phyloP scores from a whole-genome alignment of 2,113 vertebrate species.

The Cephalopterus ornatus region DNA sequence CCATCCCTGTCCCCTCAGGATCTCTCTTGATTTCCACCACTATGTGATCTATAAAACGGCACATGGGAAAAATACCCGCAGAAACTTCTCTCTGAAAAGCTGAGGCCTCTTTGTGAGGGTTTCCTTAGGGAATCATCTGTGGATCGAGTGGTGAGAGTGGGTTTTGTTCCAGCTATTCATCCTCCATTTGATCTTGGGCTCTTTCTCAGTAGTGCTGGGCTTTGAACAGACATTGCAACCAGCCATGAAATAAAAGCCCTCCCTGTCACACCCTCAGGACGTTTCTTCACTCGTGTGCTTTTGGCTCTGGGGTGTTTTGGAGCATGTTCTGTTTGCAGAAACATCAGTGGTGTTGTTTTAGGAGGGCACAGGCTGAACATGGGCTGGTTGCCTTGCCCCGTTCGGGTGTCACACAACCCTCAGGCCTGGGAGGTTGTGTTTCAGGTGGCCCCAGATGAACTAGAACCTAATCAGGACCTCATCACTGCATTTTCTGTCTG shows the following conservation, averaged over 20 bases:
- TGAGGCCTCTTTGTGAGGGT: not conserved
- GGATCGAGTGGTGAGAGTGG: not conserved
- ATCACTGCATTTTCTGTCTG: rapidly evolving
- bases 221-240: not conserved
- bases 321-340: rapidly evolving
- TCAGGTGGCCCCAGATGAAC: not conserved
- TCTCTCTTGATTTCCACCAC: slow-evolving; percentile 18
- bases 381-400: rapidly evolving
- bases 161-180: slow-evolving; percentile 13
- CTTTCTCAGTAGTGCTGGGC: not conserved
- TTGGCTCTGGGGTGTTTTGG: not conserved
- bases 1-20: slow-evolving; percentile 35
- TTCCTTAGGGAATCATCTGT: not conserved
- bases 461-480: too few relatives aligned
- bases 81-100: not conserved
- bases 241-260: not conserved
- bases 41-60: not conserved
- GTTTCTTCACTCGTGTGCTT: not conserved
- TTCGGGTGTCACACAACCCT: rapidly evolving
- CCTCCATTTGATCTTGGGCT: not conserved
- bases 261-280: too few relatives aligned
- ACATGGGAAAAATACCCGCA: not conserved
- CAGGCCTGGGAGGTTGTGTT: rapidly evolving
- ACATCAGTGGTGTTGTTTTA: rapidly evolving
- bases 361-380: rapidly evolving